These are phyloP conservation scores for Fregetta grallaria DNA, from an alignment of 2,113 vertebrate species.

Conservation along the genomic window DNA sequence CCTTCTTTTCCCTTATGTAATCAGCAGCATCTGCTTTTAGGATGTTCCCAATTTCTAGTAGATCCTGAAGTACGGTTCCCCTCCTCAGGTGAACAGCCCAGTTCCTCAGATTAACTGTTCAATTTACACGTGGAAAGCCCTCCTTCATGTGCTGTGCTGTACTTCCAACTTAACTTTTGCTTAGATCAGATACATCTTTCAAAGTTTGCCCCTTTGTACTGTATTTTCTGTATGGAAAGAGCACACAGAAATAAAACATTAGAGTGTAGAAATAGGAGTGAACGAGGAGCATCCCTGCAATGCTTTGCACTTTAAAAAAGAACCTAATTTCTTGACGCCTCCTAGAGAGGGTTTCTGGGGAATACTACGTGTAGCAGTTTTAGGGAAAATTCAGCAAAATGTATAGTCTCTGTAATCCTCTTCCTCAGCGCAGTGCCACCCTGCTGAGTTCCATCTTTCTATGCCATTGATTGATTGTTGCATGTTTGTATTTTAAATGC, in stretches of 20 bases:
- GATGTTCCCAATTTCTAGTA: background rate
- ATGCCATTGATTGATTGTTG: background rate
- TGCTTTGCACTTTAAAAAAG: background rate
- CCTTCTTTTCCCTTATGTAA: background rate
- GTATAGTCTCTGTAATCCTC: background rate
- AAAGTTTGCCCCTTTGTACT: background rate
- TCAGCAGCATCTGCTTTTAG: background rate
- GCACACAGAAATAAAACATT: background rate
- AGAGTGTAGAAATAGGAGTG: background rate
- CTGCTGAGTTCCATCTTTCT: background rate
- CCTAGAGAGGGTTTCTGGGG: background rate
- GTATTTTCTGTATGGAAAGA: background rate
- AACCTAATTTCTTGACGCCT: background rate
- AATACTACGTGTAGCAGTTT: background rate
- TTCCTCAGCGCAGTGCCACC: background rate
- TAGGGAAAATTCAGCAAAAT: background rate
- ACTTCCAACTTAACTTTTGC: background rate
- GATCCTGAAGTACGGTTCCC: background rate
- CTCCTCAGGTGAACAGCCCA: background rate
- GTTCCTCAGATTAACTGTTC: background rate
- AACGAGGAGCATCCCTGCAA: background rate
- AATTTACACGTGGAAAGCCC: background rate
- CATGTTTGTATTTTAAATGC: background rate
- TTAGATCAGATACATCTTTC: background rate
- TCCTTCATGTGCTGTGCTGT: background rate